Conservation (phyloP, 2,888 invertebrate species). For the Nomada fabriciana region DNA sequence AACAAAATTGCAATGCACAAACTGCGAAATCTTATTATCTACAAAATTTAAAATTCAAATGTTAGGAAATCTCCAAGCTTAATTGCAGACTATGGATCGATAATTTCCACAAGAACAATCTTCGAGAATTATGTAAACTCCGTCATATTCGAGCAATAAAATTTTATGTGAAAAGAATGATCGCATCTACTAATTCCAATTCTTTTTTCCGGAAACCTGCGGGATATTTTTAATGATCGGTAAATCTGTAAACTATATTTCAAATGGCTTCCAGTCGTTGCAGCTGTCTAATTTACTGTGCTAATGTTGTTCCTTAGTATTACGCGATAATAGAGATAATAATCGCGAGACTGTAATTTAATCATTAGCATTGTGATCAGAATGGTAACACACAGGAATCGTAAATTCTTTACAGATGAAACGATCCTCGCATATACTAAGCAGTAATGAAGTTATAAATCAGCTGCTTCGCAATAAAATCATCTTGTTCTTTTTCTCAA, state of each 20-base stretch:
- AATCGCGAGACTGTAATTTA: not conserved
- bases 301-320: not conserved
- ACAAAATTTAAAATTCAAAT: not conserved
- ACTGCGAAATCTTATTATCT: not conserved
- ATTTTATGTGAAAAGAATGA: not conserved
- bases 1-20: not conserved
- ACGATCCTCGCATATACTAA: not conserved
- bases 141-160: not conserved
- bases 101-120: slow-evolving; percentile 1
- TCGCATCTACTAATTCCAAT: not conserved
- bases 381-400: not conserved
- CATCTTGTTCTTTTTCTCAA: too few species aligned
- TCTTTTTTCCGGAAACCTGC: slow-evolving; percentile 22
- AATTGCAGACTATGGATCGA: not conserved
- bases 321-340: slow-evolving; percentile 1
- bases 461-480: too few species aligned
- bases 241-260: slow-evolving; percentile 17
- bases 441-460: too few species aligned
- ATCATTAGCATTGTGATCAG: not conserved
- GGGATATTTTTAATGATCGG: not conserved
- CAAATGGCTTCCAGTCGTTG: not conserved
- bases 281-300: not conserved
- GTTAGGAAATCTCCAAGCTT: not conserved
- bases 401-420: not conserved
- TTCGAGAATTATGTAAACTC: not conserved